Conservation (phyloP, 2,797 vertebrate genomes). For the Chelonia mydas region DNA sequence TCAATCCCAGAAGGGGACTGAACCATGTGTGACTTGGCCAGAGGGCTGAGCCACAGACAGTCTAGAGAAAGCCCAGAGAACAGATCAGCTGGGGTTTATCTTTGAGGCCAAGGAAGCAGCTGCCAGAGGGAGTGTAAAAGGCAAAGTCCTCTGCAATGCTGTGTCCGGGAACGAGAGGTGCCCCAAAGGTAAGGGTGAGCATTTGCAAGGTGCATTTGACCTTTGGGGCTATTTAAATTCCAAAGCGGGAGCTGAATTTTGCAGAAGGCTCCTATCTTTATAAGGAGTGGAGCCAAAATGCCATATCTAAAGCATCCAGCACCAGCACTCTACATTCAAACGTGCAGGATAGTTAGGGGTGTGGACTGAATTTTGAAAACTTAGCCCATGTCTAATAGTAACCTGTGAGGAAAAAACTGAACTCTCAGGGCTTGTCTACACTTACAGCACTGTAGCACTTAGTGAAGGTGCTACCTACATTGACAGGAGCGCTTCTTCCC, state of each 20-base stretch:
- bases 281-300: neutral
- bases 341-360: rapidly evolving
- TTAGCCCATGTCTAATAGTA: rapidly evolving
- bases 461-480: too few relatives aligned
- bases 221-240: neutral
- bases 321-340: neutral
- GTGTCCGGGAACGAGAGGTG: neutral
- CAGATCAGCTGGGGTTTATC: neutral
- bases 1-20: neutral
- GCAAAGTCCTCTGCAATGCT: neutral
- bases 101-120: neutral
- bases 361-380: neutral
- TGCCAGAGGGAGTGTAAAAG: neutral
- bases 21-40: neutral
- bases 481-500: too few relatives aligned
- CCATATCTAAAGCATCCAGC: neutral
- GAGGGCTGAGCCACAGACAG: neutral
- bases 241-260: neutral
- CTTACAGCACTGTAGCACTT: too few relatives aligned
- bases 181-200: too few relatives aligned
- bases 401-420: neutral
- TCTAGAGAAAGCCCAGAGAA: neutral
- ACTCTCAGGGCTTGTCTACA: neutral
- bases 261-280: neutral
- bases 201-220: rapidly evolving